Base-by-base conservation (phyloP, 2,113 vertebrate species). In the Zosterops pallidus region DNA sequence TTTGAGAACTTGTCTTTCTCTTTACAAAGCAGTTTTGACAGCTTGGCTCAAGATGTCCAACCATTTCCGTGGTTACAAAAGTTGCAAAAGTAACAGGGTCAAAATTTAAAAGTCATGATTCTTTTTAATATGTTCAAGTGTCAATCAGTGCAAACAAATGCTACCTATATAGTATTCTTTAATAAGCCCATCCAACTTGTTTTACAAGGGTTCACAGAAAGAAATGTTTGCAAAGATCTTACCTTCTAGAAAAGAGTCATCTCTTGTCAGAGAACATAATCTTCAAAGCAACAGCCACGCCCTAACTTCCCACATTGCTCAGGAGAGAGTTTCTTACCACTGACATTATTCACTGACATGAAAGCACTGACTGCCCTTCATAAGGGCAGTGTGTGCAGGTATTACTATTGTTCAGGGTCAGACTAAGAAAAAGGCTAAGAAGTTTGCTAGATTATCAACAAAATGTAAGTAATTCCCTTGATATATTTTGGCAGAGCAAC, bases 401-500 rank as follows among this genome's bases (percentile, higher is more conserved):
- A 39, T 22, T 55, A 68, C 6, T 41, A 24, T 33, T 62, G 17
- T 31, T 83, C 69, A 83, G 21, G 41, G 31, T 55, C 29, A 62
- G 14, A 69, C 41, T 42, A 80, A 46, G 49, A 55, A 74, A 86
- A 62, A 70, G 11, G 24, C 64, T 49, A 87, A 42, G 23, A 26
- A 33, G 8, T 19, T 75, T 52, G 62, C 16, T 22, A 11, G 6
- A 53, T 44, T 68, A 71, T 20, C 57, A 79, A n/a, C 42, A 63
- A 22, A 5, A 28, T 2, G 4, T 13, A 50, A 14, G 25, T 50
- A 33, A 83, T 53, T 76, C 25, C n/a, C 29, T 47, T 75, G 47
- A 86, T 29, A 3, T 11, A 23, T 70, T 81, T 42, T 35, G 75
- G 64, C 41, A 42, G 49, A 44, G 25, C 63, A 83, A 98, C 99